Conservation (phyloP, 2,888 invertebrate genomes). For the Drosophila hamatofila region DNA sequence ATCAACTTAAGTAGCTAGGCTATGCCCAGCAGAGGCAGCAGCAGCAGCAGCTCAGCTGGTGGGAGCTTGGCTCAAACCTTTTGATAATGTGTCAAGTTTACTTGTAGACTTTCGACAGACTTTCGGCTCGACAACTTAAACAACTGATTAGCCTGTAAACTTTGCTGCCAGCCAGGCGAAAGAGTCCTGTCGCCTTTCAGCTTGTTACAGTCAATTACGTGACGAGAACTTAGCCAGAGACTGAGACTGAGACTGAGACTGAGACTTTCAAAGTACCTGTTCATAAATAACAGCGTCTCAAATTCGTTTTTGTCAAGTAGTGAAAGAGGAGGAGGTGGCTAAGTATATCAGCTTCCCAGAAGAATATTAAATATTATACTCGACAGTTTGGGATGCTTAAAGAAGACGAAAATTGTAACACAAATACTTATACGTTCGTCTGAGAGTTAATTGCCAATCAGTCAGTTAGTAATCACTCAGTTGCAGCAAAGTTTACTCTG, state of each 20-base stretch:
- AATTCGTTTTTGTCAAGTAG: neutral
- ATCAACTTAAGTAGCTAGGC: conserved; percentile 67
- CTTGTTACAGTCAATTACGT: conserved; percentile 36
- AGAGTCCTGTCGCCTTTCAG: conserved; percentile 10
- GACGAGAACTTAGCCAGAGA: conserved; percentile 11
- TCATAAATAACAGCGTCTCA: conserved; percentile 13
- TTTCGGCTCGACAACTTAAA: conserved; percentile 35
- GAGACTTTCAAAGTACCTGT: neutral
- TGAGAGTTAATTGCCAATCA: neutral
- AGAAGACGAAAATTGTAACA: accelerated
- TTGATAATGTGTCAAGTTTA: conserved; percentile 62
- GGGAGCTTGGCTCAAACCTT: conserved; percentile 37
- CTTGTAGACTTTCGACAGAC: conserved; percentile 30
- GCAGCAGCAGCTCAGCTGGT: conserved; percentile 6
- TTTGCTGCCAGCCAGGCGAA: conserved; percentile 10
- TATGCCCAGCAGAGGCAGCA: conserved; percentile 10
- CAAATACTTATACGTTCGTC: neutral
- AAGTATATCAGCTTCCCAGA: conserved; percentile 1
- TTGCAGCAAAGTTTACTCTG: neutral
- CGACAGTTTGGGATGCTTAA: neutral
- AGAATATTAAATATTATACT: neutral
- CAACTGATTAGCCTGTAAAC: conserved; percentile 52
- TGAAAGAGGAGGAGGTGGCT: too few relatives aligned
- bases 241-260: neutral
- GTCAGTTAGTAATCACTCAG: neutral